These are phyloP conservation scores for Heliopora coerulea DNA, from an alignment of 92 coral and sea anemone species.

Conservation along the genomic window DNA sequence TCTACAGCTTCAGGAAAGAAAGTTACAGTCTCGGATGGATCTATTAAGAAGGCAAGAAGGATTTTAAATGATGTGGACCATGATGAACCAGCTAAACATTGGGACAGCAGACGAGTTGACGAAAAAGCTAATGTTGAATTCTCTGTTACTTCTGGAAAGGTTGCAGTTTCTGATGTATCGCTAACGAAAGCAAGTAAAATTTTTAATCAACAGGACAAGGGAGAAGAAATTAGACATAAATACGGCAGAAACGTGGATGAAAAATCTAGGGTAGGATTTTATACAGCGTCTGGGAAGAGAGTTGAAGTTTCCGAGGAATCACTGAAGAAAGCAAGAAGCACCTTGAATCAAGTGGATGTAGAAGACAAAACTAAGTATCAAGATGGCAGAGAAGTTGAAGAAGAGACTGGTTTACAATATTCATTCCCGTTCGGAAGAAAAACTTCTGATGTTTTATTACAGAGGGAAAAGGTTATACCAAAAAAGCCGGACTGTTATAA, in stretches of 20 bases:
- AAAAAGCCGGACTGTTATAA: too few relatives aligned
- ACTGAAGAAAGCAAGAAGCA: conserved; percentile 19
- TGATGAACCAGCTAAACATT: not conserved
- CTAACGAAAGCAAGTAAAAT: conserved; percentile 45
- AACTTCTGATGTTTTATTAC: too few relatives aligned
- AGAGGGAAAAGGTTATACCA: too few relatives aligned
- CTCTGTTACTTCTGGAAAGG: conserved; percentile 34
- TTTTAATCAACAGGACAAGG: not conserved
- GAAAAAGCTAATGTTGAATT: not conserved
- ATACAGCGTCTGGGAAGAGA: conserved; percentile 43
- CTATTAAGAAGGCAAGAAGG: conserved; percentile 26
- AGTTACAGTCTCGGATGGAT: conserved; percentile 41
- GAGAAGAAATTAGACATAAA: not conserved
- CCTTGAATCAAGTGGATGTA: not conserved
- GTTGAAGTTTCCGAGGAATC: conserved; percentile 45
- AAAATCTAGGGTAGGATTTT: too few relatives aligned
- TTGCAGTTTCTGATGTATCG: conserved; percentile 44
- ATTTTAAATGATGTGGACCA: conserved; percentile 11
- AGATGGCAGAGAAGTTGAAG: too few relatives aligned
- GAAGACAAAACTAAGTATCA: not conserved
- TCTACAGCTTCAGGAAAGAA: conserved; percentile 48
- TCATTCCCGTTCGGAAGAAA: too few relatives aligned
- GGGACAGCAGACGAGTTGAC: not conserved
- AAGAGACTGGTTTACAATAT: too few relatives aligned
- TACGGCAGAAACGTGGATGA: not conserved